Conservation (phyloP, 2,113 vertebrate species). For the Charadrius vociferus region DNA sequence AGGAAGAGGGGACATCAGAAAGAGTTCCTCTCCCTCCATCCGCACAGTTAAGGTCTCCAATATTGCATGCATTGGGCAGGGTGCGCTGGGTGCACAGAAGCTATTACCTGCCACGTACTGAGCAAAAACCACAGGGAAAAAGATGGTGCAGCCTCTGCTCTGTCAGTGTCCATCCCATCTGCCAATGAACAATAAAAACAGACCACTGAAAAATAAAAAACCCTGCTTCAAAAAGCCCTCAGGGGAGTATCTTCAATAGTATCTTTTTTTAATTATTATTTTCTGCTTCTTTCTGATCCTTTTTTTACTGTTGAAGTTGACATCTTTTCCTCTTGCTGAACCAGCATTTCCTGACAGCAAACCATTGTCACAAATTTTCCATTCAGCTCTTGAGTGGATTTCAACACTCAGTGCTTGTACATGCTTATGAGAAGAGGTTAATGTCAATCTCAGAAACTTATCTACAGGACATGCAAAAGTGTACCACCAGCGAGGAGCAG, state of each 20-base stretch:
- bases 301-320: conserved; percentile 24
- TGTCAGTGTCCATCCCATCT: not conserved
- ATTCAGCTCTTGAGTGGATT: conserved; percentile 20
- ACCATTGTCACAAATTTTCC: conserved; percentile 54
- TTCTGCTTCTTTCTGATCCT: conserved; percentile 13
- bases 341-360: conserved; percentile 49
- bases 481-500: not conserved
- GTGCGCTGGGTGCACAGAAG: not conserved
- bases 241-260: not conserved
- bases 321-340: conserved; percentile 64
- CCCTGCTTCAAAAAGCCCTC: not conserved
- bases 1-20: not conserved
- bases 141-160: not conserved
- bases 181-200: not conserved
- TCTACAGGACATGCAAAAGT: not conserved
- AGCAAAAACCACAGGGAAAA: not conserved
- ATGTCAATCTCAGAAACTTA: not conserved
- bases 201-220: conserved; percentile 2
- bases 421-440: not conserved
- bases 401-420: not conserved
- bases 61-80: not conserved
- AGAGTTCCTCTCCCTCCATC: not conserved
- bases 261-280: not conserved
- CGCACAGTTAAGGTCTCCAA: fast-evolving
- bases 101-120: not conserved